Evolutionary conservation across 2,888 invertebrate genomes (phyloP), one percentile per base, ranked within the genome.

Genomic region (Falcaria lacertinaria): DNA sequence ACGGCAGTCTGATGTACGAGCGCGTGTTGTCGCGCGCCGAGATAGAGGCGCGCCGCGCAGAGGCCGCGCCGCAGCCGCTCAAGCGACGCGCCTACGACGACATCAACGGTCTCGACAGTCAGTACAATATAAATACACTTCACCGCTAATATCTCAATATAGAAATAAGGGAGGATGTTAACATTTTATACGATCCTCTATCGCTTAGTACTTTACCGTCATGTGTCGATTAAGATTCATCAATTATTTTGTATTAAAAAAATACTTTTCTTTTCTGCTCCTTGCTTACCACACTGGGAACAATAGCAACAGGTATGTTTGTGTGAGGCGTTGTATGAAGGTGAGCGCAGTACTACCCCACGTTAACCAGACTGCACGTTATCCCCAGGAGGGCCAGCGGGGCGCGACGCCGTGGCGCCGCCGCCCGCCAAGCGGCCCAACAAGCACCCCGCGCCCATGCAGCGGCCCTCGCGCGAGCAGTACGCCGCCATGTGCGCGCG

Each of bases 51-150:
- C 75, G 84, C n/a, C 83, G 87, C 51, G 67, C 49, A 22, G 45
- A 50, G 11, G 22, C 33, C 37, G 36, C 44, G 36, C 39, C 39
- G 14, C 36, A 22, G 48, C 85, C 91, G 52, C 91, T 97, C 70
- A 97, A 97, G 81, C 94, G 96, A 67, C 92, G 97, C 74, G 93
- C 95, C 8, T 96, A 94, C 77, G 97, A 98, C 67, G 96, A 97
- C 81, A 92, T 96, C 85, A 96, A 96, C 82, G 96, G 96, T 48
- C 92, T 95, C 67, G 96, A 96, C 90, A 94, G 96, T 95, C 91
- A 93, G 93, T 92, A 74, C 48, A 8, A 7, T 6, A 7, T 2
- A n/a, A 13, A 13, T 35, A 22, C 19, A 19, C 5, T 19, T 4
- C 19, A n/a, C n/a, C n/a, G n/a, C n/a, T n/a, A n/a, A n/a, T n/a